Percentiles rank a stretch among this genome's conserved stretches.
Evolutionary conservation across 2,888 invertebrate genomes (phyloP).

Genomic region (Notodonta ziczac): DNA sequence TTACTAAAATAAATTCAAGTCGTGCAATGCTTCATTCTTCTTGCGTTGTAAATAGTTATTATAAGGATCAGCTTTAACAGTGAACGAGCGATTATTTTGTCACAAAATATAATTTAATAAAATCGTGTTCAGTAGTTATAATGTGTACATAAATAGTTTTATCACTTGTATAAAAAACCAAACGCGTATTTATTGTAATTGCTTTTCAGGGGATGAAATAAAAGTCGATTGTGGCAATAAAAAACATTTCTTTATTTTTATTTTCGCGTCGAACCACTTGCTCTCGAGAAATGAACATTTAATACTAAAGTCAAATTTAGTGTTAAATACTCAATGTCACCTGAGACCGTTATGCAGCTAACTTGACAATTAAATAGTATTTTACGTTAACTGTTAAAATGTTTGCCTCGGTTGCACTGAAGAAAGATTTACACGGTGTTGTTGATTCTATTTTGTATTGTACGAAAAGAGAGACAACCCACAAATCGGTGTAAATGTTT

Average conservation of each 20-base stretch:
- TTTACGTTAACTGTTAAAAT: background rate
- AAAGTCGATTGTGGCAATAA: conserved; percentile 76
- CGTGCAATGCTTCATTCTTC: background rate
- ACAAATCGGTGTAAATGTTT: too few relatives aligned
- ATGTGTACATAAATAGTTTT: conserved; percentile 52
- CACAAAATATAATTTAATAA: conserved; percentile 48
- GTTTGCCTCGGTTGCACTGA: too few relatives aligned
- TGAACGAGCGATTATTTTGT: conserved; percentile 45
- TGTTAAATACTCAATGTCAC: conserved; percentile 33
- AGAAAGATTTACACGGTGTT: too few relatives aligned
- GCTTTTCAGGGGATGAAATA: conserved; percentile 62
- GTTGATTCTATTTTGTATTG: too few relatives aligned
- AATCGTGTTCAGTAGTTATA: conserved; percentile 68
- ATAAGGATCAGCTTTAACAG: conserved; percentile 71
- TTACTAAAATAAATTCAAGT: background rate
- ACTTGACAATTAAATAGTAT: background rate
- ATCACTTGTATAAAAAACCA: conserved; percentile 43
- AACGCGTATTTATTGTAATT: conserved; percentile 72
- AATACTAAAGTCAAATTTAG: conserved; percentile 30
- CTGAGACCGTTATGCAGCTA: background rate
- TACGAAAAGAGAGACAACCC: too few relatives aligned
- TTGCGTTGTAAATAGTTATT: conserved; percentile 44
- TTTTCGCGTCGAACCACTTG: conserved; percentile 43
- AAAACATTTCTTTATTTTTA: conserved; percentile 74
- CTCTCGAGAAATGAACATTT: conserved; percentile 33